Base-by-base conservation (phyloP, 2,113 vertebrate genomes). In the Chionis minor region DNA sequence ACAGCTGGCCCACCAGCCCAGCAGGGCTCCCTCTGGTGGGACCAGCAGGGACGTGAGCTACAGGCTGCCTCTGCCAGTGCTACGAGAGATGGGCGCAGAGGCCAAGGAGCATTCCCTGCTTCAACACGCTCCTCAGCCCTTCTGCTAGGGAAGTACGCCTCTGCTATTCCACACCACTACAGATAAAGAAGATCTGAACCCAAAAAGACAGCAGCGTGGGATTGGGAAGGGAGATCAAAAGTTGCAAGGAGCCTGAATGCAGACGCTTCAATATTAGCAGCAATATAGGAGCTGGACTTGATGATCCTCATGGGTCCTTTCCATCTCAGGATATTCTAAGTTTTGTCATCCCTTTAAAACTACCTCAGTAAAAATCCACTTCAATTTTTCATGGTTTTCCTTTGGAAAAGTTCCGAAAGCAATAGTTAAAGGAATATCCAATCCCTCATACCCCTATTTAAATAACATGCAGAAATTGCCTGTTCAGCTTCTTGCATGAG, bases 401-500 rank as follows among this genome's bases (percentile, higher is more conserved):
- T 45, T 88, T 9, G 4, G 62, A 65, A 56, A 90, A 69, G 26
- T 90, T 58, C 35, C 61, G 33, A 91, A 82, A 19, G 30, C 17
- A 75, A 72, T 16, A 75, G 32, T 58, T 83, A 81, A 88, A 95
- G 51, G 14, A 87, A 66, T 5, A 4, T 35, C 13, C 3, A 2
- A 47, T 28, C 62, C 26, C 14, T 77, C 55, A 62, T 62, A 47
- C 6, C 10, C 8, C 3, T 28, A 28, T 49, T 89, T 75, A 89
- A 96, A 69, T 62, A 65, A 62, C 4, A 5, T 19, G 30, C 49
- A 94, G 45, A 79, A 88, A 65, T 30, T 85, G 77, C 42, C 54
- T 82, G 40, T 80, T 91, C 63, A 85, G 58, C 45, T 80, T 93
- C 78, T 92, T 83, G 38, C 22, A 44, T 82, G 78, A 72, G 61